Evolutionary conservation across 2,113 vertebrate genomes (phyloP).

Genomic region (Fregata magnificens): DNA sequence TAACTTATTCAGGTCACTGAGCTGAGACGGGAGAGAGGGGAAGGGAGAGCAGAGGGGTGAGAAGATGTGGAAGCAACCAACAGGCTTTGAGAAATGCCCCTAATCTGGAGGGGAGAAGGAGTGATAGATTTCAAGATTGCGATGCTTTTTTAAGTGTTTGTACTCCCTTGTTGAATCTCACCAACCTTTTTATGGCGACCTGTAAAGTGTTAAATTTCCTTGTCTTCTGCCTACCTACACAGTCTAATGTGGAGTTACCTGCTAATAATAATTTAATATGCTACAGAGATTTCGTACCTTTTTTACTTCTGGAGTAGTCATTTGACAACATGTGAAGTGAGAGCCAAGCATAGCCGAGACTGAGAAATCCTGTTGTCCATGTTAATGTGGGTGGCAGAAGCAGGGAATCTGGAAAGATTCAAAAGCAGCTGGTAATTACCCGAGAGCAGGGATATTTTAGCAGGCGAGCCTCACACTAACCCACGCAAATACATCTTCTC

Average conservation of each 20-base stretch:
- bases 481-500: neutral
- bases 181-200: neutral
- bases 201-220: neutral
- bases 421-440: neutral
- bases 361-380: neutral
- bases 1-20: neutral
- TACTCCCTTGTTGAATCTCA: neutral
- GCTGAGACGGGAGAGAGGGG: neutral
- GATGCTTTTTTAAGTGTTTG: rapidly evolving
- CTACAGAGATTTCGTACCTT: neutral
- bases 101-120: neutral
- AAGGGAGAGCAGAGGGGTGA: neutral
- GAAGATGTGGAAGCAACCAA: neutral
- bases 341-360: neutral
- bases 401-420: neutral
- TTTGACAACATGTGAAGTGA: neutral
- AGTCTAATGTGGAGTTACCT: neutral
- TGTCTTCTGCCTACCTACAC: neutral
- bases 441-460: neutral
- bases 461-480: neutral
- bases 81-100: neutral
- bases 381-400: neutral
- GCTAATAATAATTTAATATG: neutral
- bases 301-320: neutral
- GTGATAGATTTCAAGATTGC: neutral